Evolutionary conservation across 1,140 invertebrate species (phyloP).

Genomic region (Ceratosolen fusciceps): DNA sequence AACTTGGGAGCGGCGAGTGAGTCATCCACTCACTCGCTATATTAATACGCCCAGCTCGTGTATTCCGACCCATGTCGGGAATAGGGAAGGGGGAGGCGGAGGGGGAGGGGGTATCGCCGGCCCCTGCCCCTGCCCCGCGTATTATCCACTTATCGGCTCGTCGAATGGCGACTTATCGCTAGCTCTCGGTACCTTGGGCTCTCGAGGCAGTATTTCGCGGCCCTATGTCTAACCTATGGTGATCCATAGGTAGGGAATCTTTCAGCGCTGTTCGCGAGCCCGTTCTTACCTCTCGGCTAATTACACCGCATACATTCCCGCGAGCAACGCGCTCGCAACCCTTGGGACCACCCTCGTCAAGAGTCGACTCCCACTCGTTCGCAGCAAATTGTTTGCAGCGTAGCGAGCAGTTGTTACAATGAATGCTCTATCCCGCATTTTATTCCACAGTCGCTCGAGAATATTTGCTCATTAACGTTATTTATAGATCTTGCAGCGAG

Average conservation of each 20-base stretch:
- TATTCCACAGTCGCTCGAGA: background rate
- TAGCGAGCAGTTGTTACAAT: background rate
- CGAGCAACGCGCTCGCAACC: background rate
- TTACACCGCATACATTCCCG: conserved; percentile 42
- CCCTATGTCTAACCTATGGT: background rate
- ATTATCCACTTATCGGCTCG: conserved; percentile 17
- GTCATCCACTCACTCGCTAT: background rate
- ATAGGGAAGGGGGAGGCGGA: too few species aligned
- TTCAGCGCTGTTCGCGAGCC: background rate
- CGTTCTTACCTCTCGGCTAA: conserved; percentile 31
- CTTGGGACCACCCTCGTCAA: background rate
- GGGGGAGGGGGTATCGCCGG: too few species aligned
- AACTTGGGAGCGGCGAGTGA: too few species aligned
- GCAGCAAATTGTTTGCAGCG: background rate
- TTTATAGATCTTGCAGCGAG: too few species aligned
- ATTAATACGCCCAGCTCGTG: too few species aligned
- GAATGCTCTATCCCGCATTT: background rate
- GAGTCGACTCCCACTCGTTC: background rate
- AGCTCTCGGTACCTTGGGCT: conserved; percentile 42
- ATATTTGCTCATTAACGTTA: background rate
- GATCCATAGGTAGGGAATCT: conserved; percentile 31
- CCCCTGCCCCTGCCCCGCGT: too few species aligned
- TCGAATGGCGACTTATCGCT: conserved; percentile 19
- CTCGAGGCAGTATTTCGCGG: conserved; percentile 17
- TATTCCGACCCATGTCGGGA: too few species aligned